Conservation (phyloP, 2,113 vertebrate species). For the Haemorhous mexicanus region DNA sequence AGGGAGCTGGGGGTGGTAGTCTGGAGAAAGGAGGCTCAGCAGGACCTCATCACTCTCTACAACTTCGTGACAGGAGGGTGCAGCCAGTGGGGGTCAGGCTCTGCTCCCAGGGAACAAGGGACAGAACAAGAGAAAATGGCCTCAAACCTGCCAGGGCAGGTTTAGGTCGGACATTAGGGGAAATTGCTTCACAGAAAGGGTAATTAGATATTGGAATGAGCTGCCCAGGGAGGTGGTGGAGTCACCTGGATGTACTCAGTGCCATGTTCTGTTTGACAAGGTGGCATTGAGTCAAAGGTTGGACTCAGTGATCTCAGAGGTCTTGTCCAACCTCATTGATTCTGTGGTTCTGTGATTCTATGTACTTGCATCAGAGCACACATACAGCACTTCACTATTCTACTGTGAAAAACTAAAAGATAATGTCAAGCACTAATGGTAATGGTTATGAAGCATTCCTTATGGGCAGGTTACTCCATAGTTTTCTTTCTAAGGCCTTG, state of each 20-base stretch:
- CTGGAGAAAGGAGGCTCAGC: neutral
- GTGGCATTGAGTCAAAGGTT: fast-evolving
- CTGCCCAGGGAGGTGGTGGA: neutral
- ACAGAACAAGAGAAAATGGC: neutral
- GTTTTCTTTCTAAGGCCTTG: neutral
- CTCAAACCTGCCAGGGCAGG: neutral
- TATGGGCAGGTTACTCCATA: neutral
- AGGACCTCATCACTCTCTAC: neutral
- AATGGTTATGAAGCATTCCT: neutral
- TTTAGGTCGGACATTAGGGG: neutral
- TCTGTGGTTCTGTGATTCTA: neutral
- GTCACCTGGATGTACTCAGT: neutral
- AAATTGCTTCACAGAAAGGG: neutral
- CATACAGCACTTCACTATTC: neutral
- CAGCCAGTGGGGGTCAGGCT: neutral
- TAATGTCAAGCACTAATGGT: neutral
- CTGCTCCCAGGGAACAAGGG: neutral
- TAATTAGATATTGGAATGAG: neutral
- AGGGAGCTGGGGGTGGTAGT: neutral
- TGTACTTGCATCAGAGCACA: neutral
- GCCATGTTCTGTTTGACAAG: neutral
- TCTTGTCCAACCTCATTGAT: neutral
- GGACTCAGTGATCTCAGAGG: neutral
- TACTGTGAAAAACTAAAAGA: neutral
- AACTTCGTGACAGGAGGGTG: neutral